Base-by-base conservation (phyloP, 1,140 invertebrate genomes). In the Drosophila fuyamai region DNA sequence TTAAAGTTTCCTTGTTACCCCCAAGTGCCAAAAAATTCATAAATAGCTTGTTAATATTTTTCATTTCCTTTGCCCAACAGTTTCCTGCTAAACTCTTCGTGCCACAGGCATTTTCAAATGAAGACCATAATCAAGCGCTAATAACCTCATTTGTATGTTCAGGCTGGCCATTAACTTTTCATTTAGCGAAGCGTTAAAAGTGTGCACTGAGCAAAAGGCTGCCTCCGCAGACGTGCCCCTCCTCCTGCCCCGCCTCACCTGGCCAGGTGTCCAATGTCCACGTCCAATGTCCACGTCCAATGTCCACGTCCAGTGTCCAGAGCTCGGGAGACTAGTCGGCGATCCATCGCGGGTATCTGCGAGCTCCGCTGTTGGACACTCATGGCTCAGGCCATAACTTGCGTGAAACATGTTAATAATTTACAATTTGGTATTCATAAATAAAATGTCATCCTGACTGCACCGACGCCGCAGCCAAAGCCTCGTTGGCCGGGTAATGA, bases 391-490 rank as follows among this genome's bases (percentile, higher is more conserved):
- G 84, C 84, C 84, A 88, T 89, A 84, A 85, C 84, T 89, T 89
- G 81, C 85, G 77, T 89, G 84, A 89, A 90, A 89, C 84, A 90
- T 90, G 85, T 89, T 90, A 90, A 89, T 89, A 89, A 90, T 89
- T 89, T 90, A 89, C 84, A 89, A 89, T 89, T 89, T 90, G 81
- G 85, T 89, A 90, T 90, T 90, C 85, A 89, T 89, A 89, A 89
- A 89, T 89, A 89, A 89, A 90, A 89, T 89, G 83, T 89, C 83
- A 88, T 88, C 76, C 73, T 53, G 79, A 67, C 79, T 83, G 73
- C 80, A 80, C 84, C 80, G 65, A 76, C 72, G 62, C 60, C 57
- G 68, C 71, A 40, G 54, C 41, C 40, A 50, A 23, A 47, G 47
- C 56, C 55, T 14, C 36, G 35, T 50, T 67, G 57, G 16, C 57